These are phyloP conservation scores for Alosa alosa DNA, from an alignment of 2,113 vertebrate species.

Conservation along the genomic window DNA sequence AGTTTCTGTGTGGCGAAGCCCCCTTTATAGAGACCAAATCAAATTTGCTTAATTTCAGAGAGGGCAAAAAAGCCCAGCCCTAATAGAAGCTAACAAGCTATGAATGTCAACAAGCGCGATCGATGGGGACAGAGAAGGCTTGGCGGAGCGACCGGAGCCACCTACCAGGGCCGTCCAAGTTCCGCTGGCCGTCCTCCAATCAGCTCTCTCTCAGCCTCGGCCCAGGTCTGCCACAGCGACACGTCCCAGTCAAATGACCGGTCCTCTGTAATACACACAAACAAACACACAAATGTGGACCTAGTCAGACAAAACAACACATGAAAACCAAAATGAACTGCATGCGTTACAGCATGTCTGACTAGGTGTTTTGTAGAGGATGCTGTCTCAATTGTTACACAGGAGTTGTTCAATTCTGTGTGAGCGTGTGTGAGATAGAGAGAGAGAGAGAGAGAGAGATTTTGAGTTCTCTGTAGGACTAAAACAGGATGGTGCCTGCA, in stretches of 20 bases:
- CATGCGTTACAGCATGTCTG: not conserved
- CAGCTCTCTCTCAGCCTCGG: not conserved
- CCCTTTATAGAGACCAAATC: conserved; percentile 45
- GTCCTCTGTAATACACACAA: conserved; percentile 14
- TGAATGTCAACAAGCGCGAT: conserved; percentile 53
- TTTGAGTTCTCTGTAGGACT: not conserved
- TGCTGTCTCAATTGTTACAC: too few species aligned
- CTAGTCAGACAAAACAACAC: not conserved
- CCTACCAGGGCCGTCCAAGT: conserved; percentile 17
- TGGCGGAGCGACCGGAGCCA: conserved; percentile 36
- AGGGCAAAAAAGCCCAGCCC: conserved; percentile 43
- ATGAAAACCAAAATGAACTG: not conserved
- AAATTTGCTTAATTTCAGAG: conserved; percentile 49
- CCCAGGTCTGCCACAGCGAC: not conserved
- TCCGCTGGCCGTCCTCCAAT: conserved; percentile 50
- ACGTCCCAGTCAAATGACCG: not conserved
- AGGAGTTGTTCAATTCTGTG: not conserved
- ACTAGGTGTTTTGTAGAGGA: not conserved
- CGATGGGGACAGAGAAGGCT: conserved; percentile 44
- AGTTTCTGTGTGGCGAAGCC: conserved; percentile 45
- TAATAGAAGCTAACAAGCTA: conserved; percentile 53
- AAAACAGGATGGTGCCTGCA: not conserved
- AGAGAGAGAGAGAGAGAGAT: not conserved
- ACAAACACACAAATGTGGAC: not conserved
- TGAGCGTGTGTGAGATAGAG: not conserved